Conservation (phyloP, 2,113 vertebrate genomes). For the Takifugu bimaculatus region DNA sequence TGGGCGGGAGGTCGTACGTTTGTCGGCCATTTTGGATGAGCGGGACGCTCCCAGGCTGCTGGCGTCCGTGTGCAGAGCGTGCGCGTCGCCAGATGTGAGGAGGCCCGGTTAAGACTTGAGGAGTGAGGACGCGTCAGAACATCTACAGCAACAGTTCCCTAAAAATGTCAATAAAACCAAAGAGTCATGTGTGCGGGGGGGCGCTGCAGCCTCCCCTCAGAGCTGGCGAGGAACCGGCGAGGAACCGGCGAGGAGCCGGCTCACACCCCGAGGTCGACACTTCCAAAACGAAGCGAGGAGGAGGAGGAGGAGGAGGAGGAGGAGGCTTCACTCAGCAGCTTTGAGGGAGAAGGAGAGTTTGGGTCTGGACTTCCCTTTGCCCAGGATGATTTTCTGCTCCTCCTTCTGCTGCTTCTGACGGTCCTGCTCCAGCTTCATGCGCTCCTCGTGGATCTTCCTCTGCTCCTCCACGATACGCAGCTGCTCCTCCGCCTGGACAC, state of each 20-base stretch:
- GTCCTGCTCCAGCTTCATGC: conserved; percentile 99
- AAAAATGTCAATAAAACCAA: conserved; percentile 45
- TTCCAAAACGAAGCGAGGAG: conserved; percentile 95
- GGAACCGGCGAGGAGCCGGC: background rate
- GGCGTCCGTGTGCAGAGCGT: conserved; percentile 30
- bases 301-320: conserved; percentile 68
- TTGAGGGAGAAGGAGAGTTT: conserved; percentile 98
- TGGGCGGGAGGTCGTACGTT: conserved; percentile 16
- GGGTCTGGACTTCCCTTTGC: conserved; percentile 98
- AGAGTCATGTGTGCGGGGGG: conserved; percentile 38
- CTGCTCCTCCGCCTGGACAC: conserved; percentile 92
- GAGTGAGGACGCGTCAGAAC: conserved; percentile 39
- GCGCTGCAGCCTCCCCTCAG: conserved; percentile 39
- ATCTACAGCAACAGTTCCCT: conserved; percentile 61
- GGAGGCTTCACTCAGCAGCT: conserved; percentile 84
- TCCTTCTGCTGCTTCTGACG: conserved; percentile 98
- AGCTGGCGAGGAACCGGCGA: background rate
- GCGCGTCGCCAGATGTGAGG: conserved; percentile 13
- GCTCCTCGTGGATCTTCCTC: conserved; percentile 99
- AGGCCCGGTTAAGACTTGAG: conserved; percentile 53
- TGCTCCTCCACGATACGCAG: conserved; percentile 99
- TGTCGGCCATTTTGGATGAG: background rate
- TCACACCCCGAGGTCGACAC: conserved; percentile 62
- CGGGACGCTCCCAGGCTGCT: conserved; percentile 41
- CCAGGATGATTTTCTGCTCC: conserved; percentile 99